phyloP scores from a whole-genome alignment of 2,113 vertebrate species.

The Nymphicus hollandicus region DNA sequence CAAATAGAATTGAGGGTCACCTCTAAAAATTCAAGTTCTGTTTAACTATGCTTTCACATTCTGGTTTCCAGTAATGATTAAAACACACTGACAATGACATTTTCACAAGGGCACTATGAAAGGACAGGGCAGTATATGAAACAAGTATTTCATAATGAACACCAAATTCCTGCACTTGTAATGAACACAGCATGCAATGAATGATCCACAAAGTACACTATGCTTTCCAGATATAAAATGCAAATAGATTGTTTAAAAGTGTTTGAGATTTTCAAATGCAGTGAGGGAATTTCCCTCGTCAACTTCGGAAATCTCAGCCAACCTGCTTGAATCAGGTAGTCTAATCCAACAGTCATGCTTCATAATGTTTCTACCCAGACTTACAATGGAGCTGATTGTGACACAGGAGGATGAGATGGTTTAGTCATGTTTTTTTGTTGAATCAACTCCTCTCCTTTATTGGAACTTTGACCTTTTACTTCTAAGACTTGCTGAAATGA shows the following conservation, averaged over 20 bases:
- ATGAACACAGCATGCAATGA: not conserved
- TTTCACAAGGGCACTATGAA: conserved; percentile 27
- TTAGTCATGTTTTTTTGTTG: conserved; percentile 22
- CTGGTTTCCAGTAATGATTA: conserved; percentile 31
- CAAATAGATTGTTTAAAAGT: not conserved
- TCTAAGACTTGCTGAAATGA: conserved; percentile 26
- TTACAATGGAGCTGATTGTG: not conserved
- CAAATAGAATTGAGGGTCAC: conserved; percentile 1
- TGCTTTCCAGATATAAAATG: not conserved
- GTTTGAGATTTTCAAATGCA: not conserved
- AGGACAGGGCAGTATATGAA: conserved; percentile 5
- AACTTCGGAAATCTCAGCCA: conserved; percentile 2
- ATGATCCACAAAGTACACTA: not conserved
- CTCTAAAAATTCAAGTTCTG: not conserved
- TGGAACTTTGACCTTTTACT: conserved; percentile 31
- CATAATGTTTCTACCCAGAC: not conserved
- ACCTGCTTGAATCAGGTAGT: not conserved
- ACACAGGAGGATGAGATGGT: not conserved
- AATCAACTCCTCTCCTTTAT: not conserved
- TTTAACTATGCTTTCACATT: conserved; percentile 11
- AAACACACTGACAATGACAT: not conserved
- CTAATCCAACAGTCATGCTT: not conserved
- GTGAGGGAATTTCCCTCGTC: conserved; percentile 43
- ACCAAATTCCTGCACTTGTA: conserved; percentile 29
- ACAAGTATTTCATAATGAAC: not conserved